Percentiles rank a stretch among this genome's conserved stretches.
phyloP scores from a whole-genome alignment of 1,140 invertebrate species.

The Argopecten irradians region DNA sequence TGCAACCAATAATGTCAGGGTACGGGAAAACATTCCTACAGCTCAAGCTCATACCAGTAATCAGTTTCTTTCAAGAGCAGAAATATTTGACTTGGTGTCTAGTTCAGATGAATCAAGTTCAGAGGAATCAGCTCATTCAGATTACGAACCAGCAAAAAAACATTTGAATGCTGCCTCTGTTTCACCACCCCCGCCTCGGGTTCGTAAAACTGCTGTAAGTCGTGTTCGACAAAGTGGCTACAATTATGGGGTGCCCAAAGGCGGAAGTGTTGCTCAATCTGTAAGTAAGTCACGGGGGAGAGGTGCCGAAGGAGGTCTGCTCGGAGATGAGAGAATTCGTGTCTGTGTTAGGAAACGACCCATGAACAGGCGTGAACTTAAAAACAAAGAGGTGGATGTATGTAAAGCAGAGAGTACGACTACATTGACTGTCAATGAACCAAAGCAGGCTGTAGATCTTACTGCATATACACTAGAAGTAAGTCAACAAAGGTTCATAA shows the following conservation, averaged over 20 bases:
- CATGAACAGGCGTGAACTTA: constrained; percentile 88
- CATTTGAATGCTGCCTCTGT: constrained; percentile 56
- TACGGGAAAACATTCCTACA: constrained; percentile 36
- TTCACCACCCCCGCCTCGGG: constrained; percentile 40
- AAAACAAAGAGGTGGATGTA: constrained; percentile 90
- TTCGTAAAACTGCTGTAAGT: constrained; percentile 54
- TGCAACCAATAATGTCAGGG: constrained; percentile 53
- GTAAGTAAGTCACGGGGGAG: constrained; percentile 41
- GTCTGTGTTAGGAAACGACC: constrained; percentile 98
- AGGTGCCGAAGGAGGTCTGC: constrained; percentile 32
- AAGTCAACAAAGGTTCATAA: constrained; percentile 23
- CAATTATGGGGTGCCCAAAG: constrained; percentile 74
- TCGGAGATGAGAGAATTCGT: constrained; percentile 83
- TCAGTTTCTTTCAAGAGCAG: constrained; percentile 44
- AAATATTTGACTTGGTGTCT: constrained; percentile 39
- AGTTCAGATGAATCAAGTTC: constrained; percentile 39
- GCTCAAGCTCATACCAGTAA: constrained; percentile 35
- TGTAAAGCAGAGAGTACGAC: constrained; percentile 95
- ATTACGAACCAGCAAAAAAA: constrained; percentile 63
- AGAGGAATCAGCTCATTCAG: constrained; percentile 53
- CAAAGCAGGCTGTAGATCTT: constrained; percentile 96
- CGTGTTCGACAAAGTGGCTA: constrained; percentile 68
- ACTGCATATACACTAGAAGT: constrained; percentile 87
- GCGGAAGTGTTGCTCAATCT: constrained; percentile 24
- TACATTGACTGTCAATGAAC: constrained; percentile 96